Percentiles rank a stretch among this genome's conserved stretches.
Evolutionary conservation across 1,140 invertebrate genomes (phyloP).

Genomic region (Cardiocondyla obscurior): DNA sequence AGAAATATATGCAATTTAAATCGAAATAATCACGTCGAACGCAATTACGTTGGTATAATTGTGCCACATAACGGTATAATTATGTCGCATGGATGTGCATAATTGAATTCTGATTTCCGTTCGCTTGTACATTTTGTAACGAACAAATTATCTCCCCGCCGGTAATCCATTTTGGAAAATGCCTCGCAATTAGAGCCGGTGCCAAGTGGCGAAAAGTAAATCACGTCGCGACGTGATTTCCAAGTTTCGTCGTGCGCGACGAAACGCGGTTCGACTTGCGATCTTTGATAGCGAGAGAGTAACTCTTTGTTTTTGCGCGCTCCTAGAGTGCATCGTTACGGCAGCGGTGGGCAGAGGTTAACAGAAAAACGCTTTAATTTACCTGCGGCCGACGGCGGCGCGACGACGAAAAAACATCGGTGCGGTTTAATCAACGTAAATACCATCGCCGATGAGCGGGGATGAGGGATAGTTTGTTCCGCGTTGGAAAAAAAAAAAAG

Average conservation of each 20-base stretch:
- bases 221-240: slow-evolving; percentile 15
- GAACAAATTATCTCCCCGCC: background rate
- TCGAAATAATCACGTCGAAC: slow-evolving; percentile 44
- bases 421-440: slow-evolving; percentile 61
- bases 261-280: slow-evolving; percentile 9
- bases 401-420: slow-evolving; percentile 37
- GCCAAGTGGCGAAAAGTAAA: slow-evolving; percentile 45
- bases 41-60: slow-evolving; percentile 42
- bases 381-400: slow-evolving; percentile 21
- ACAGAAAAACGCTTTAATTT: slow-evolving; percentile 61
- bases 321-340: slow-evolving; percentile 39
- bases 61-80: slow-evolving; percentile 25
- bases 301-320: slow-evolving; percentile 30
- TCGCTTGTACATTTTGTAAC: slow-evolving; percentile 49
- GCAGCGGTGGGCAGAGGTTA: background rate
- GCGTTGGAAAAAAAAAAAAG: background rate
- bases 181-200: slow-evolving; percentile 31
- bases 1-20: slow-evolving; percentile 31
- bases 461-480: background rate
- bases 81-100: slow-evolving; percentile 28
- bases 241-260: slow-evolving; percentile 28
- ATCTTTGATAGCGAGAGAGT: slow-evolving; percentile 8
- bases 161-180: slow-evolving; percentile 40
- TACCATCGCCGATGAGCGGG: slow-evolving; percentile 7
- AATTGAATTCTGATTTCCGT: slow-evolving; percentile 55